Base-by-base conservation (phyloP, 1,140 invertebrate species). In the Eriosoma lanigerum region DNA sequence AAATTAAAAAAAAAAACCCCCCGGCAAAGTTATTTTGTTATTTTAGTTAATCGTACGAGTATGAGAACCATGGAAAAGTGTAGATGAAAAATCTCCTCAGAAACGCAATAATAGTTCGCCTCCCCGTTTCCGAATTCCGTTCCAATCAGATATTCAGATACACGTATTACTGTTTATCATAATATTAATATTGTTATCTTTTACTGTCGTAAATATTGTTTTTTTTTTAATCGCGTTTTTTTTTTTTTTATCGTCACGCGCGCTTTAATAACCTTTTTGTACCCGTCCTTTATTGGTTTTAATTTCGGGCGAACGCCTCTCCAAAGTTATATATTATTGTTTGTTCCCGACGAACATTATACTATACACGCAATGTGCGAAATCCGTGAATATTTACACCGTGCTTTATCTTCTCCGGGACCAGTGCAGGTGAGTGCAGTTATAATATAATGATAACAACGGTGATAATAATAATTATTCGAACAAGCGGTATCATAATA, bases 21-120 rank as follows among this genome's bases (percentile, higher is more conserved):
- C n/a, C n/a, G n/a, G n/a, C n/a, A n/a, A n/a, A n/a, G n/a, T n/a
- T n/a, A n/a, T n/a, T n/a, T n/a, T n/a, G n/a, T n/a, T n/a, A n/a
- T n/a, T n/a, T n/a, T n/a, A n/a, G n/a, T n/a, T n/a, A n/a, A n/a
- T n/a, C n/a, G n/a, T n/a, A n/a, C n/a, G n/a, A n/a, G n/a, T n/a
- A n/a, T n/a, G n/a, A n/a, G n/a, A n/a, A n/a, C n/a, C n/a, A n/a
- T n/a, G n/a, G n/a, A n/a, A n/a, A n/a, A 38, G 17, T 10, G 21
- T 15, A 17, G 70, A 52, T n/a, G 19, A 24, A 54, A 56, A 75
- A 75, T 75, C 70, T 32, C 19, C 46, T 75, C 70, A 10, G 70
- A 56, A 75, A 75, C 72, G 21, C 56, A 75, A 75, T 52, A 75
- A 75, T 52, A 12, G 54, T 56, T 75, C 48, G 46, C 10, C n/a